Conservation (phyloP, 2,888 invertebrate genomes). For the Drosophila meridiana region DNA sequence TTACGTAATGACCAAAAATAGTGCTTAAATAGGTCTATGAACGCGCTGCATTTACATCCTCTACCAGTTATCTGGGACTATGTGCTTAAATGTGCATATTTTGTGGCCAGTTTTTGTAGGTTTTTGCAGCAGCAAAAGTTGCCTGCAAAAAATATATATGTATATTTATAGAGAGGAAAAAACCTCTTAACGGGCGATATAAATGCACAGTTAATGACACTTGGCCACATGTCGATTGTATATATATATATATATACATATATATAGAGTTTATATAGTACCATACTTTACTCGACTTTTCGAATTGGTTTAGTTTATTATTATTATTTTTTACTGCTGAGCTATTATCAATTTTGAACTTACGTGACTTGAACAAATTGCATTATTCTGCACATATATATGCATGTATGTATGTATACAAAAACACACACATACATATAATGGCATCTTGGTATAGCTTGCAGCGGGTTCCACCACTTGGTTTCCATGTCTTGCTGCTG, state of each 20-base stretch:
- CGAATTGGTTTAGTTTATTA: conserved; percentile 26
- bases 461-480: conserved; percentile 13
- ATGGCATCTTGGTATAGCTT: conserved; percentile 16
- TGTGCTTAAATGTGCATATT: conserved; percentile 67
- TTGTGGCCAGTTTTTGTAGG: conserved; percentile 7
- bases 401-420: background rate
- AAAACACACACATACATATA: background rate
- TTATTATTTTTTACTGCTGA: conserved; percentile 23
- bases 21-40: conserved; percentile 26
- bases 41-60: conserved; percentile 42
- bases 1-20: conserved; percentile 46
- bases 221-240: conserved; percentile 18
- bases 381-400: conserved; percentile 57
- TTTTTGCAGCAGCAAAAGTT: background rate
- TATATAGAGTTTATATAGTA: conserved; percentile 2
- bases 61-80: conserved; percentile 58
- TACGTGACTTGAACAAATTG: conserved; percentile 75
- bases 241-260: background rate
- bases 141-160: conserved; percentile 42
- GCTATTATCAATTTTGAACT: conserved; percentile 68
- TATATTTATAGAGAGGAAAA: conserved; percentile 8
- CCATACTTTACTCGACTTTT: conserved; percentile 23
- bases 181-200: conserved; percentile 40
- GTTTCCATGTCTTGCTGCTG: conserved; percentile 26
- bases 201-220: conserved; percentile 54